Evolutionary conservation across 2,113 vertebrate genomes (phyloP).

Genomic region (Glareola pratincola): DNA sequence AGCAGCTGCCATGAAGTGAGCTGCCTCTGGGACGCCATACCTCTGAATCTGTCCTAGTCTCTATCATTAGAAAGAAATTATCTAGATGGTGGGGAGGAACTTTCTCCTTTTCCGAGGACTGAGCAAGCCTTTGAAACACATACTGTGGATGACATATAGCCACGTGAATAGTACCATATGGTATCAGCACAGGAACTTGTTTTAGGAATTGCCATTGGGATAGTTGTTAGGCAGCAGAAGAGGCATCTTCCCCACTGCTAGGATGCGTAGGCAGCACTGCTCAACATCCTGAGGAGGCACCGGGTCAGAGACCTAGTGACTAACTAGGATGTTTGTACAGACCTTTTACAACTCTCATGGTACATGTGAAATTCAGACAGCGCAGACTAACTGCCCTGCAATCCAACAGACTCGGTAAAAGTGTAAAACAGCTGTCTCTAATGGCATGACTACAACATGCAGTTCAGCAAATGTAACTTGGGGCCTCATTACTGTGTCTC

Average conservation of each 20-base stretch:
- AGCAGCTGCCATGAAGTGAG: not conserved
- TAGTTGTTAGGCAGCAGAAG: not conserved
- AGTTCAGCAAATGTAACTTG: not conserved
- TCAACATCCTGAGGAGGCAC: not conserved
- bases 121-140: not conserved
- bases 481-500: slow-evolving; percentile 20
- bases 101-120: not conserved
- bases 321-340: not conserved
- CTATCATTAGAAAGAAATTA: not conserved
- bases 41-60: not conserved
- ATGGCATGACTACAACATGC: not conserved
- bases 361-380: not conserved
- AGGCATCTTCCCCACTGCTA: not conserved
- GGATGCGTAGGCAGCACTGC: not conserved
- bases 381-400: not conserved
- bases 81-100: not conserved
- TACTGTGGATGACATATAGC: not conserved
- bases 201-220: not conserved
- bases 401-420: not conserved
- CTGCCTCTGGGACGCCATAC: not conserved
- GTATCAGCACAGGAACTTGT: not conserved
- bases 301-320: not conserved
- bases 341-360: not conserved
- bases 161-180: rapidly evolving
- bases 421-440: not conserved